These are phyloP conservation scores for Styela clava DNA, from an alignment of 23 tunicate genomes.

Conservation along the genomic window DNA sequence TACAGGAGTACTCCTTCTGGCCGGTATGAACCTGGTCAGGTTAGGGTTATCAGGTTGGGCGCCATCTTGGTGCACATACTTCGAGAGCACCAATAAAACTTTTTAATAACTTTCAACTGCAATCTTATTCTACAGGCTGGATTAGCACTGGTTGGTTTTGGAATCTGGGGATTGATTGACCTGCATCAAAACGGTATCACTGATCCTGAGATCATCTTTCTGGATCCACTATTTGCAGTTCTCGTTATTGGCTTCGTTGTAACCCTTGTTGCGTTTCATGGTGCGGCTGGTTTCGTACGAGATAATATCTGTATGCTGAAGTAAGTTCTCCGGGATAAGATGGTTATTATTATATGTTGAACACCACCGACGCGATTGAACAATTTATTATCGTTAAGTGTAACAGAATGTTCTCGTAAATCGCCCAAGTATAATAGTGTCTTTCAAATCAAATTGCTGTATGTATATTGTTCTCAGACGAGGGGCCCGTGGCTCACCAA, in stretches of 20 bases:
- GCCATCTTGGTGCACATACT: no score
- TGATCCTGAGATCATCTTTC: conserved; percentile 29
- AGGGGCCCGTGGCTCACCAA: no score
- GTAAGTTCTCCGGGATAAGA: no score
- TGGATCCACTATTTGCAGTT: conserved; percentile 74
- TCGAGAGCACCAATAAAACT: no score
- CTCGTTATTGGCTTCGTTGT: conserved; percentile 62
- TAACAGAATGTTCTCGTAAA: neutral
- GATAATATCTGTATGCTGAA: conserved; percentile 83
- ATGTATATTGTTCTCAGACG: no score
- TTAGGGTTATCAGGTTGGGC: no score
- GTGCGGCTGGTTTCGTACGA: conserved; percentile 76
- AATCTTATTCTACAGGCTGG: conserved; percentile 37
- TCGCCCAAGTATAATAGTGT: neutral
- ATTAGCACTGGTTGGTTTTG: conserved; percentile 54
- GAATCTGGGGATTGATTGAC: conserved; percentile 70
- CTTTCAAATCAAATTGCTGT: neutral
- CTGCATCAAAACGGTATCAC: conserved; percentile 25
- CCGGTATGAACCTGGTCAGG: no score
- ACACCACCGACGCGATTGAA: no score
- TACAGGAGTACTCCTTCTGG: no score
- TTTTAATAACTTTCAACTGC: neutral
- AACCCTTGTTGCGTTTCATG: conserved; percentile 45
- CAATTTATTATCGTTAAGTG: neutral
- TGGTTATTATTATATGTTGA: neutral